Evolutionary conservation across 1,140 invertebrate species (phyloP), one percentile per base, ranked within the genome.

Genomic region (Caenorhabditis remanei): DNA sequence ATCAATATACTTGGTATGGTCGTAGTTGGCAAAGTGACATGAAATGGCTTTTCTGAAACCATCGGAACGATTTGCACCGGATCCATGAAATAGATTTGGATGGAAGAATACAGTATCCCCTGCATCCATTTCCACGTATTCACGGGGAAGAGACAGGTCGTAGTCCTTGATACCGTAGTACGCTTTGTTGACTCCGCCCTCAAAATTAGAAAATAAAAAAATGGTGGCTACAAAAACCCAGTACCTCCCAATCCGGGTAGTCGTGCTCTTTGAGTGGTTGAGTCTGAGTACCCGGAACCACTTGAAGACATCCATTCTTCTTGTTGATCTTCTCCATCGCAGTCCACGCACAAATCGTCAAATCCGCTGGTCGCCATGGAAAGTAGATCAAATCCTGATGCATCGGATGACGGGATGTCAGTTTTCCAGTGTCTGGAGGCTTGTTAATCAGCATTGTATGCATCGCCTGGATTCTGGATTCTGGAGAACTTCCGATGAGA

Each of bases 51-150:
- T 95, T 32, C 90, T 75, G 87, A 88, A 90, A 86, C 83, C 95
- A 88, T 95, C 94, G 0, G 96, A 95, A 61, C 91, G 92, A 93
- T 97, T 97, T 48, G 95, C 94, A 83, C 96, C 96, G 3, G 96
- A 97, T 43, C 96, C 96, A 93, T 97, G 96, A 65, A 97, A 94
- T 6, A 97, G 92, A n/a, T 96, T 90, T 0, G 96, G 96, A 93
- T 97, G 96, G 92, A 97, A 97, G 93, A 97, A 96, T 2, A 97
- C 95, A 0, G 96, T 97, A 92, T 97, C 96, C 5, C 96, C 96
- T 65, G 95, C 95, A 87, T 95, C 94, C 96, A 97, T 97, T 89
- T 95, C 94, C 2, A 97, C 92, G 90, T 95, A 93, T 0, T 95
- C 90, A 90, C 94, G 92, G 24, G 94, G 93, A 48, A 88, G 93